Conservation (phyloP, 2,113 vertebrate genomes). For the Chitala chitala region DNA sequence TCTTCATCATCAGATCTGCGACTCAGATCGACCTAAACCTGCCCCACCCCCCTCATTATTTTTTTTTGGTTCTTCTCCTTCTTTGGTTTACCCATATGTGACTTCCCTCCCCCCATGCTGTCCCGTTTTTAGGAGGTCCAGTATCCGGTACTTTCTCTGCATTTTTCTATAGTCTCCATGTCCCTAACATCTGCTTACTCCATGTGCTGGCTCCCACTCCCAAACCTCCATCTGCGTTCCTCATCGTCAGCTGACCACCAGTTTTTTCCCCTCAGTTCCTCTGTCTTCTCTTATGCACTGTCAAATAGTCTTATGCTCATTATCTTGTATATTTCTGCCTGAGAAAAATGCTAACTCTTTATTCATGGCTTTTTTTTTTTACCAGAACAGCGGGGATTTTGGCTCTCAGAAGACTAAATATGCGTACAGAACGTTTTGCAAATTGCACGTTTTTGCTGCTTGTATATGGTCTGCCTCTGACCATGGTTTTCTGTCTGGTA, state of each 20-base stretch:
- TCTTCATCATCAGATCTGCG: background rate
- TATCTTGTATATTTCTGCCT: background rate
- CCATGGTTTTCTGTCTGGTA: background rate
- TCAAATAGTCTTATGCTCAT: background rate
- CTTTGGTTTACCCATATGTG: conserved; percentile 16
- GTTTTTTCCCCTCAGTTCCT: background rate
- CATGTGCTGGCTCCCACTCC: background rate
- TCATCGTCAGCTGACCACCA: background rate
- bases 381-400: no score
- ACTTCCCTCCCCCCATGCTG: background rate
- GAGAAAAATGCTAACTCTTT: no score
- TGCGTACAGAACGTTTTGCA: no score
- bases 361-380: no score
- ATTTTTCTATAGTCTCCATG: conserved; percentile 18
- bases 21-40: background rate
- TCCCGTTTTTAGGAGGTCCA: background rate
- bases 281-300: background rate
- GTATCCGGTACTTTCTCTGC: background rate
- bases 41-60: background rate
- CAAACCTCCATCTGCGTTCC: background rate
- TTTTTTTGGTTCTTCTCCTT: background rate
- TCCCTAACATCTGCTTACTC: background rate
- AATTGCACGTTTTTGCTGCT: no score
- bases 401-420: no score
- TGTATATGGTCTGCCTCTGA: no score